Conservation (phyloP, 2,888 invertebrate genomes). For the Nomada fucata region DNA sequence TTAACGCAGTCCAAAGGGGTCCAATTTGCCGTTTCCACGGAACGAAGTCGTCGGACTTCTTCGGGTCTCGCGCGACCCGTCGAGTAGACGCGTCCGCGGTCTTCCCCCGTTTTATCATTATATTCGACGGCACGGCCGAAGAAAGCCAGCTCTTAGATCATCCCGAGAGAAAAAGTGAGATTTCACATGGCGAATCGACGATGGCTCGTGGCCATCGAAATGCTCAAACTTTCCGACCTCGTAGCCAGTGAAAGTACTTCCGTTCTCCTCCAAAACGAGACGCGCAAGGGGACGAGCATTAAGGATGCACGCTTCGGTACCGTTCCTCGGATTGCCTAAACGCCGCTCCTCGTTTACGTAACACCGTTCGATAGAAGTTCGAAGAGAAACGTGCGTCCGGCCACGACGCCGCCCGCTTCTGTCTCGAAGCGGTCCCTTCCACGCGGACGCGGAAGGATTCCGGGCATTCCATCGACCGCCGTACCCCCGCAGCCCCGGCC, state of each 20-base stretch:
- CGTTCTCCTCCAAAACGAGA: constrained; percentile 76
- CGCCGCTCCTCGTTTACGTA: constrained; percentile 71
- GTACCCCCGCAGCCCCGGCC: too few species aligned
- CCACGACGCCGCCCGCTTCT: constrained; percentile 9
- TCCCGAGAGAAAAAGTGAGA: constrained; percentile 40
- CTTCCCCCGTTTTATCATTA: neutral
- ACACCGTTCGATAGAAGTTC: constrained; percentile 58
- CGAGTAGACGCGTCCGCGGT: neutral
- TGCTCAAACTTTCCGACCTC: constrained; percentile 66
- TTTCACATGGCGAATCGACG: constrained; percentile 34
- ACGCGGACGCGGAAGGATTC: too few species aligned
- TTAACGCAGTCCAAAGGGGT: neutral
- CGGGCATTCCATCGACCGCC: neutral
- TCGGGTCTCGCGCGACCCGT: neutral
- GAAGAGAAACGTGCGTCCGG: constrained; percentile 55
- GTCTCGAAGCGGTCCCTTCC: neutral
- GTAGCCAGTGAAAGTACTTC: constrained; percentile 77
- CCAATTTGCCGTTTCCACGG: constrained; percentile 13
- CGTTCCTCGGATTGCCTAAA: constrained; percentile 69
- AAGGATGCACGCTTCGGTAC: constrained; percentile 73
- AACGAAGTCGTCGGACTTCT: constrained; percentile 18
- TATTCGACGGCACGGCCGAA: neutral
- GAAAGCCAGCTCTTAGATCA: constrained; percentile 2
- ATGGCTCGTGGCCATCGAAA: constrained; percentile 45
- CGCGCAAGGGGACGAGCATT: constrained; percentile 57